These are phyloP conservation scores for Lasaia peninsularis DNA, from an alignment of 1,140 invertebrate species.

Conservation along the genomic window DNA sequence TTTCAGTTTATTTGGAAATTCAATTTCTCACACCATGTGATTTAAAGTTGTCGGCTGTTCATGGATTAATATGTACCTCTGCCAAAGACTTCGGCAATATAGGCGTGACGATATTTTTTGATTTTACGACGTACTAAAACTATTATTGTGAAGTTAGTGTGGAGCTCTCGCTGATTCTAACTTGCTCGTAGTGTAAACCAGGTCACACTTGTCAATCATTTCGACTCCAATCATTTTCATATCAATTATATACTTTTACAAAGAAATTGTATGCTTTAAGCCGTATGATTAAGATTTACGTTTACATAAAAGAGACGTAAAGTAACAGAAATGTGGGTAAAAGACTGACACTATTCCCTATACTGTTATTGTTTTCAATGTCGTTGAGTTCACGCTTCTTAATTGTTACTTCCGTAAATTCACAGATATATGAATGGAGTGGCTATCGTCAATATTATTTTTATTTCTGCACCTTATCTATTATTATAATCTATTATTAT, in stretches of 20 bases:
- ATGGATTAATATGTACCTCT: too few species aligned
- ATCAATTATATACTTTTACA: constrained; percentile 4
- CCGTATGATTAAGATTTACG: constrained; percentile 10
- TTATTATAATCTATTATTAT: not conserved
- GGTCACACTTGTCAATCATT: constrained; percentile 9
- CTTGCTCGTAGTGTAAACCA: not conserved
- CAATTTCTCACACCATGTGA: too few species aligned
- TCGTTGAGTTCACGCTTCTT: constrained; percentile 51
- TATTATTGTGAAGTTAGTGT: too few species aligned
- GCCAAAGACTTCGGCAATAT: too few species aligned
- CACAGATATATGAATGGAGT: constrained; percentile 38
- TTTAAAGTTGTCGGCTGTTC: too few species aligned
- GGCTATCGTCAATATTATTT: constrained; percentile 1
- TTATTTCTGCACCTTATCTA: not conserved
- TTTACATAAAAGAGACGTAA: constrained; percentile 6
- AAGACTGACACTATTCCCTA: constrained; percentile 57
- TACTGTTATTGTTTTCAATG: constrained; percentile 61
- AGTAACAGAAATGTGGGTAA: constrained; percentile 30
- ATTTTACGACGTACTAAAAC: too few species aligned
- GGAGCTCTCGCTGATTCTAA: too few species aligned
- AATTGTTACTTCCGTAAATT: constrained; percentile 55
- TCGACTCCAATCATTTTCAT: constrained; percentile 3
- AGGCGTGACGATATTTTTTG: too few species aligned
- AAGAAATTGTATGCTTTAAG: not conserved
- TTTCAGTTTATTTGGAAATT: too few species aligned